These are phyloP conservation scores for Carpatolechia fugitivella DNA, from an alignment of 2,888 invertebrate genomes.

Conservation along the genomic window DNA sequence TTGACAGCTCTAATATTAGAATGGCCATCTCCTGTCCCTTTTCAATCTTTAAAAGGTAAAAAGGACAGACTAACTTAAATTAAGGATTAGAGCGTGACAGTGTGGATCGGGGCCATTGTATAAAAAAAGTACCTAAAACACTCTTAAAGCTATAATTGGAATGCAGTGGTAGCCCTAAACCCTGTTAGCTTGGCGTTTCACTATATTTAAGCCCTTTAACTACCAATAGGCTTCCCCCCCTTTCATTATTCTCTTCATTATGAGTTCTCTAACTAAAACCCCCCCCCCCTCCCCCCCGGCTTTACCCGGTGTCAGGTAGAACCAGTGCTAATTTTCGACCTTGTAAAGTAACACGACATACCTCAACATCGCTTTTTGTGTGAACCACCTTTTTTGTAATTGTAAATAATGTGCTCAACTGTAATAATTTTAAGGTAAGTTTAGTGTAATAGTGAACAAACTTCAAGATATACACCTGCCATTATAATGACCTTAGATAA, in stretches of 20 bases:
- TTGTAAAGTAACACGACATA: constrained; percentile 30
- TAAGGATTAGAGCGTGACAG: too few relatives aligned
- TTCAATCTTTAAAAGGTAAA: too few relatives aligned
- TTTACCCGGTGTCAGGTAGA: constrained; percentile 24
- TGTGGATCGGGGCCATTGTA: too few relatives aligned
- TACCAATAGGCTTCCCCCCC: background rate
- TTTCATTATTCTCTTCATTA: background rate
- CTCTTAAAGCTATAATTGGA: too few relatives aligned
- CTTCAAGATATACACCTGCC: too few relatives aligned
- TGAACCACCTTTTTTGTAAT: constrained; percentile 20
- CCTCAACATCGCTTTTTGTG: constrained; percentile 33
- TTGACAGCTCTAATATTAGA: too few relatives aligned
- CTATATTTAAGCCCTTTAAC: background rate
- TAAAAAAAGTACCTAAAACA: too few relatives aligned
- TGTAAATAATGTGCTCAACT: constrained; percentile 11
- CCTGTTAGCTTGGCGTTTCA: constrained; percentile 2
- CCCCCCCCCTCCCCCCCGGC: background rate
- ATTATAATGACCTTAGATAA: background rate
- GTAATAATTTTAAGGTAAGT: background rate
- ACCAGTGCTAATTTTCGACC: constrained; percentile 32
- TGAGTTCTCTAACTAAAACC: background rate
- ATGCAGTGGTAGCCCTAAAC: background rate
- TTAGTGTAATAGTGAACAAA: too few relatives aligned
- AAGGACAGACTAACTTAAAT: too few relatives aligned
- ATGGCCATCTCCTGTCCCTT: too few relatives aligned